Evolutionary conservation across 2,888 invertebrate species (phyloP), one percentile per base, ranked within the genome.

Genomic region (Melieria picta): DNA sequence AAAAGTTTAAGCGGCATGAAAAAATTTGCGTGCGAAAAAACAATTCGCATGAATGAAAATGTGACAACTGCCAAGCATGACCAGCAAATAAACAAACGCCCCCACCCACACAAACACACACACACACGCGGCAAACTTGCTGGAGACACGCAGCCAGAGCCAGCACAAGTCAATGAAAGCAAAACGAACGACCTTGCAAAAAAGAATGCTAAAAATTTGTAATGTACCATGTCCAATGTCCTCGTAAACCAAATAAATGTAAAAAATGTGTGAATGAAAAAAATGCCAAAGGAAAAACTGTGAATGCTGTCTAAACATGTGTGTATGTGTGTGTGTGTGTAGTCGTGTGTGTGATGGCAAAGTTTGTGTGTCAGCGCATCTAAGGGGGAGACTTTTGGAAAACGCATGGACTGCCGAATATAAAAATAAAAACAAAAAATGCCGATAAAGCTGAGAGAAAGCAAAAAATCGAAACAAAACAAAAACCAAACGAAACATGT

Each of bases 151-250:
- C 65, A 65, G 7, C 50, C n/a, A 11, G 10, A 50, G 50, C 50
- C 50, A 11, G 50, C 50, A 50, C 13, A n/a, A 65, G 16, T 13
- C 42, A 46, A 13, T 30, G 55, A 83, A 82, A 80, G 71, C 79
- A 82, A 82, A 81, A 81, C 82, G 82, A 82, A 81, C 79, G 83
- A 83, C 83, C 84, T 84, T 84, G 84, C 79, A 79, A 81, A 77
- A 77, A 79, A 79, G 77, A 78, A 81, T 77, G 75, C 76, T 74
- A 75, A 72, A 70, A 79, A 30, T 30, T 30, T 30, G 1, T 48
- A 69, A 55, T 69, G 67, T 57, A 16, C 50, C 52, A 55, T 71
- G 66, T 62, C 62, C 66, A 30, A 71, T 71, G 65, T 48, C 65
- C 71, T 65, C 71, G 10, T 50, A 66, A 67, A 63, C 16, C n/a